phyloP scores from a whole-genome alignment of 2,113 vertebrate species.

The Argyrosomus japonicus region DNA sequence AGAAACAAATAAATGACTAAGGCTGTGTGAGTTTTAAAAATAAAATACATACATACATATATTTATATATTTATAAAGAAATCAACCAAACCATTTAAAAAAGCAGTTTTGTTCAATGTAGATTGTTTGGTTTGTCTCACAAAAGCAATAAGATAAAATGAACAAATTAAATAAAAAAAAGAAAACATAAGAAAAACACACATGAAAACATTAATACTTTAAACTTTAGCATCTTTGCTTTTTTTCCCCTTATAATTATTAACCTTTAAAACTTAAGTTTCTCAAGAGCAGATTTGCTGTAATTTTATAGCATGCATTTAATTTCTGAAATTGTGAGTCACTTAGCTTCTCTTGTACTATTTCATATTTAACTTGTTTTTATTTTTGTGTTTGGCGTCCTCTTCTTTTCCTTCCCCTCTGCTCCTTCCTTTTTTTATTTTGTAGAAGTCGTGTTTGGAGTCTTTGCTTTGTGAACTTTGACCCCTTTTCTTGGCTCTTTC shows the following conservation, averaged over 20 bases:
- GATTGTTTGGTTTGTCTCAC: slow-evolving; percentile 80
- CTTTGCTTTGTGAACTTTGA: slow-evolving; percentile 64
- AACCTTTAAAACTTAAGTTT: slow-evolving; percentile 85
- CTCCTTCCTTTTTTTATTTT: slow-evolving; percentile 77
- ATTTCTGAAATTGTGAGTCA: slow-evolving; percentile 84
- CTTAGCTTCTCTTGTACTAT: slow-evolving; percentile 81
- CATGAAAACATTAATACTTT: slow-evolving; percentile 84
- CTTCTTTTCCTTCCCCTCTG: slow-evolving; percentile 81
- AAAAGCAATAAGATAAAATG: slow-evolving; percentile 75
- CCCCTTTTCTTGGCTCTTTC: slow-evolving; percentile 63
- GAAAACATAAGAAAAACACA: slow-evolving; percentile 74
- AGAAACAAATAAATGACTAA: slow-evolving; percentile 81
- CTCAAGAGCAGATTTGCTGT: slow-evolving; percentile 85
- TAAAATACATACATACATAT: slow-evolving; percentile 78
- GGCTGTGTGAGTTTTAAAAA: slow-evolving; percentile 85
- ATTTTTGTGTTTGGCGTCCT: slow-evolving; percentile 78
- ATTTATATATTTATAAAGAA: slow-evolving; percentile 80
- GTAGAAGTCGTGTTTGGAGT: slow-evolving; percentile 76
- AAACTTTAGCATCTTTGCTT: slow-evolving; percentile 78
- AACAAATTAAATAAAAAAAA: slow-evolving; percentile 65
- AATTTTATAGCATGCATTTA: slow-evolving; percentile 88
- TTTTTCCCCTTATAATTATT: slow-evolving; percentile 82
- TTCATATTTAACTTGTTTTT: slow-evolving; percentile 76
- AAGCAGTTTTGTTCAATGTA: slow-evolving; percentile 77
- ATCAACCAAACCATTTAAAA: slow-evolving; percentile 79